Conservation (phyloP, 2,113 vertebrate genomes). For the Semicossyphus pulcher region DNA sequence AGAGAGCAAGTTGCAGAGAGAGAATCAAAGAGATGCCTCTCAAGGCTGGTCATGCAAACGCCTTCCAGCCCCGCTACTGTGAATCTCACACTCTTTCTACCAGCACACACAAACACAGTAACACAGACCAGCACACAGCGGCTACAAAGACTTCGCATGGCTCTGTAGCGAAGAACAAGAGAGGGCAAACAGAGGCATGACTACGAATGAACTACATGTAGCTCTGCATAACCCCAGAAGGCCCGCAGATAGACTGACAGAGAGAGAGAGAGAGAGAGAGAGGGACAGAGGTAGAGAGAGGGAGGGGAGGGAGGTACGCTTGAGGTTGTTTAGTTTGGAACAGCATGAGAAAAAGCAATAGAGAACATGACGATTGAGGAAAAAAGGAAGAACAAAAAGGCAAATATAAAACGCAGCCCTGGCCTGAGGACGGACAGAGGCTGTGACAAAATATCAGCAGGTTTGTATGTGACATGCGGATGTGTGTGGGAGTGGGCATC, state of each 20-base stretch:
- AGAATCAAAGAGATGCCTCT: conserved; percentile 74
- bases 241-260: conserved; percentile 49
- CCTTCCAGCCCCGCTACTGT: conserved; percentile 56
- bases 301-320: conserved; percentile 16
- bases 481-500: not conserved
- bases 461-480: conserved; percentile 32
- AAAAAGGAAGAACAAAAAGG: not conserved
- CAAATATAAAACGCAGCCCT: not conserved
- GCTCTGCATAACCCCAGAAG: conserved; percentile 53
- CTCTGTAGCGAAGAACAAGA: conserved; percentile 59
- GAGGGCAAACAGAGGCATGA: conserved; percentile 51
- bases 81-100: conserved; percentile 41
- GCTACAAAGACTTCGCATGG: conserved; percentile 50
- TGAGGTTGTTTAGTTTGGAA: conserved; percentile 41
- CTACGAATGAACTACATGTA: conserved; percentile 50
- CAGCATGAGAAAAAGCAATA: conserved; percentile 20
- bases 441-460: conserved; percentile 34
- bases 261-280: conserved; percentile 9
- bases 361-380: conserved; percentile 9
- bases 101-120: conserved; percentile 25
- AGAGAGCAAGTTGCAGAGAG: conserved; percentile 59
- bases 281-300: not conserved
- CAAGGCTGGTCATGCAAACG: conserved; percentile 65
- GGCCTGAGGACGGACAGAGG: conserved; percentile 5
- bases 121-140: conserved; percentile 22